Base-by-base conservation (phyloP, 30 jellyfish, hydroid and myxozoan species). In the Catostylus mosaicus region DNA sequence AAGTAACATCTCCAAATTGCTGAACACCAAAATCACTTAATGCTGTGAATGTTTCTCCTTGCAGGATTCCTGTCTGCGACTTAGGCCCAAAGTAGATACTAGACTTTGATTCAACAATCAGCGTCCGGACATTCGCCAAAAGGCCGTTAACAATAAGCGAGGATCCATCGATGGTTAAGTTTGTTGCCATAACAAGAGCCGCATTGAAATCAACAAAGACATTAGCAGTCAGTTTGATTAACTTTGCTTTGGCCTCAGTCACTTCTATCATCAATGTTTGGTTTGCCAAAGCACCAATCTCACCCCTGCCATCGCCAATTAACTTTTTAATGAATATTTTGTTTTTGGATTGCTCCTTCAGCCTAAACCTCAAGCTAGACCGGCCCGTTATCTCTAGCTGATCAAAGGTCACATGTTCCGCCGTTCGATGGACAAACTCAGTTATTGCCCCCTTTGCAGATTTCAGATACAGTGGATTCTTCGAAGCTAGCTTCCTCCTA, bases 211-310 rank as follows among this genome's bases (percentile, higher is more conserved):
- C 93, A 31, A 83, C 93, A 40, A 71, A 71, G 3, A 83, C 82
- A 71, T 73, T 83, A 12, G 93, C 93, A 1, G 93, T 83, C 31
- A 83, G 35, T 2, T 76, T 83, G 7, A 83, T 71, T 30, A 83
- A 56, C 47, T 62, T 67, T 24, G 30, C 82, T 36, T 83, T 59
- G 16, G 93, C 93, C 73, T 83, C 93, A 19, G 80, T 83, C 14
- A 83, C 93, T 83, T 83, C 93, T 26, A 83, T 83, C 93, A 83
- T 83, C 48, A 83, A 32, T 1, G 77, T 70, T 47, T 83, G 93
- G 70, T 83, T 83, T 24, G 35, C 57, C 59, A 83, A 14, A n/a
- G 93, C 93, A 0, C 86, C 86, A n/a, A 83, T 83, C 46, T 83
- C 93, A 12, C 93, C 93, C 60, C 40, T 70, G 22, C 93, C 93